phyloP scores from a whole-genome alignment of 2,113 vertebrate species.

The Archilochus colubris region DNA sequence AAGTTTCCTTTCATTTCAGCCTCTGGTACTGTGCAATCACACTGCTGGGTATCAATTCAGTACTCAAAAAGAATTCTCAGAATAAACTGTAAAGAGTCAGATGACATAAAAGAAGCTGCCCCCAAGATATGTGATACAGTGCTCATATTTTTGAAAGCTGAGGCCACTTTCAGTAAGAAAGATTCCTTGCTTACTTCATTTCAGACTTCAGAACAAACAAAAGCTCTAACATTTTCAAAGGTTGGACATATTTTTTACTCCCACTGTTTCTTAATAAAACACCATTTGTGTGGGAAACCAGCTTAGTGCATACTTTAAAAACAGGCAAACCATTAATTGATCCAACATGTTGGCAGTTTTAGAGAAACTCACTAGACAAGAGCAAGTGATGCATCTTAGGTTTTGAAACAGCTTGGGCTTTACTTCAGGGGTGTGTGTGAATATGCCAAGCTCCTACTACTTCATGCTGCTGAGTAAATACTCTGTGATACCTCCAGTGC shows the following conservation, averaged over 20 bases:
- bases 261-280: slow-evolving; percentile 47
- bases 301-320: slow-evolving; percentile 46
- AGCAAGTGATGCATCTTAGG: slow-evolving; percentile 6
- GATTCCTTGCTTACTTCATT: slow-evolving; percentile 6
- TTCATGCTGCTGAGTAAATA: slow-evolving; percentile 17
- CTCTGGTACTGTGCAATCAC: neutral
- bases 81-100: neutral
- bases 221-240: slow-evolving; percentile 49
- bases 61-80: neutral
- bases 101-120: neutral
- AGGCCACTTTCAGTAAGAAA: neutral
- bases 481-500: neutral
- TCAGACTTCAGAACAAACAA: slow-evolving; percentile 22
- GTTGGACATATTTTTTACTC: slow-evolving; percentile 34
- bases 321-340: slow-evolving; percentile 64
- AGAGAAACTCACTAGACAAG: slow-evolving; percentile 13
- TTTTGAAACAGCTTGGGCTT: slow-evolving; percentile 3
- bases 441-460: neutral
- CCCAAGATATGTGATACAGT: neutral
- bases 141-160: neutral
- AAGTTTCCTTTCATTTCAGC: neutral
- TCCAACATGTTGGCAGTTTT: slow-evolving; percentile 47
- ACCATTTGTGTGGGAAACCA: slow-evolving; percentile 58
- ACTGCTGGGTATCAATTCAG: neutral
- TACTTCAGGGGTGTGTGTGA: neutral